phyloP scores from a whole-genome alignment of 1,140 invertebrate species.

The Paraescarpia echinospica region DNA sequence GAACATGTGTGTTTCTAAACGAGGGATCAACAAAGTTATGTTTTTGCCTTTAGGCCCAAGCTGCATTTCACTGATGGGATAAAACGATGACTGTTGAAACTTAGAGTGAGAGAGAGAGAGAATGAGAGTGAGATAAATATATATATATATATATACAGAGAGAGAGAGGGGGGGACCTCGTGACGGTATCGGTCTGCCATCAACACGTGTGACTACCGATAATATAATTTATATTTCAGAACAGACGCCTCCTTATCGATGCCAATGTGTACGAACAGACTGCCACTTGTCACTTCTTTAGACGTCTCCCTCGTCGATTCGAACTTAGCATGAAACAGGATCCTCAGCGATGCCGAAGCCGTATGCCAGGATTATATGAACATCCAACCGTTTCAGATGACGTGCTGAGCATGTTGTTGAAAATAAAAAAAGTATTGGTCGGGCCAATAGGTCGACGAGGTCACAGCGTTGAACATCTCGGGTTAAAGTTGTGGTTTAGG shows the following conservation, averaged over 20 bases:
- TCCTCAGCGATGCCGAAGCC: neutral
- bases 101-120: no score
- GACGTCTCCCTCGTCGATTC: neutral
- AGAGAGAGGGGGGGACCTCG: no score
- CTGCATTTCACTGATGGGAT: no score
- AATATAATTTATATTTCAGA: neutral
- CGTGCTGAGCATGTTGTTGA: neutral
- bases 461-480: neutral
- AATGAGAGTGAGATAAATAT: no score
- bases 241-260: neutral
- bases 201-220: neutral
- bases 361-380: neutral
- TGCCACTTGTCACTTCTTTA: neutral
- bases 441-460: neutral
- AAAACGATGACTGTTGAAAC: no score
- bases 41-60: no score
- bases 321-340: neutral
- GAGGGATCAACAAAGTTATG: no score
- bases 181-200: neutral
- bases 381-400: neutral
- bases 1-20: no score
- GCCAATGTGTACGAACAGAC: neutral
- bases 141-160: no score
- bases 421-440: neutral
- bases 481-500: neutral